Evolutionary conservation across 2,797 vertebrate species (phyloP).

Genomic region (Chloroceryle inda): DNA sequence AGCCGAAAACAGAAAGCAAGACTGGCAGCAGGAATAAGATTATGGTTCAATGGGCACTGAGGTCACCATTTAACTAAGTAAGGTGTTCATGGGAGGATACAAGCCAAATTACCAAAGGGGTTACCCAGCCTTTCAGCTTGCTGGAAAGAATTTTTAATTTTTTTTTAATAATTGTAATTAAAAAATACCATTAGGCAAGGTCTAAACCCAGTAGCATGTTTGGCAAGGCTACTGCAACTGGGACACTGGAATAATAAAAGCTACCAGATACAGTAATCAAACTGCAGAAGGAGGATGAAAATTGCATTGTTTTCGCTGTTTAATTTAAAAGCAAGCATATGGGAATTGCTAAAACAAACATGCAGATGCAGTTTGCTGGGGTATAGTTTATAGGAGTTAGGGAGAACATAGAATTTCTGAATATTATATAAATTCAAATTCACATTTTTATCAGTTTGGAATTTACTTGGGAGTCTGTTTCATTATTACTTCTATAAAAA

Average conservation of each 20-base stretch:
- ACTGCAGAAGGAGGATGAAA: not conserved
- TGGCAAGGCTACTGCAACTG: not conserved
- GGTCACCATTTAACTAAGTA: not conserved
- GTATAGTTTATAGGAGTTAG: not conserved
- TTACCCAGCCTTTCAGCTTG: not conserved
- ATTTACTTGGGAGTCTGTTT: not conserved
- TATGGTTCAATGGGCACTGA: not conserved
- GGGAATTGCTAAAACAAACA: not conserved
- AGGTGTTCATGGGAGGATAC: not conserved
- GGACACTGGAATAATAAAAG: not conserved
- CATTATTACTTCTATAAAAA: not conserved
- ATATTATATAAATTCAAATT: not conserved
- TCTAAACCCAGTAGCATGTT: not conserved
- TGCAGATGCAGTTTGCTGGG: not conserved
- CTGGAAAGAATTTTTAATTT: not conserved
- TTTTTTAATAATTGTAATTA: not conserved
- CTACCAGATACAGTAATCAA: not conserved
- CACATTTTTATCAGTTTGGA: not conserved
- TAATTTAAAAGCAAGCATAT: not conserved
- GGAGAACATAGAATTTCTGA: not conserved
- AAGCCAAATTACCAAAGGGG: not conserved
- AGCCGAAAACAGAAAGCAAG: conserved; percentile 10
- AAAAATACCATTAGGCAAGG: not conserved
- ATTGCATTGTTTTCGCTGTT: not conserved
- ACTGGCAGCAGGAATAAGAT: not conserved